Conservation (phyloP, 2,888 invertebrate genomes). For the Scaptomyza cyrtandrae region DNA sequence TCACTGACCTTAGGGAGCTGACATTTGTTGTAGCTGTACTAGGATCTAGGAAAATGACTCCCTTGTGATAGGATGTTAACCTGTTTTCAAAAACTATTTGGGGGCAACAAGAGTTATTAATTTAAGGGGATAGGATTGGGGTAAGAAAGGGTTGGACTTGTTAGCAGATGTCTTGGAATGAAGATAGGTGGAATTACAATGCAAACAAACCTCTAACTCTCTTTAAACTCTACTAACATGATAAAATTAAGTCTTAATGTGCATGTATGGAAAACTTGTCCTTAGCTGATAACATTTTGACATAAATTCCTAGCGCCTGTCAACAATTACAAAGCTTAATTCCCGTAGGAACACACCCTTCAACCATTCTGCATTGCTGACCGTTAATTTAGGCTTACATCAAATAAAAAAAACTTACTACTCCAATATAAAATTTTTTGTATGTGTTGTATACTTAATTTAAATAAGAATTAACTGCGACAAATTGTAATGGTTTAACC, state of each 20-base stretch:
- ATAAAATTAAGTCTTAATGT: too few relatives aligned
- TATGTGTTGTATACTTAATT: conserved; percentile 40
- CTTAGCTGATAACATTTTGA: conserved; percentile 7
- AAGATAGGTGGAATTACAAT: too few relatives aligned
- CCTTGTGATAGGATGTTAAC: conserved; percentile 11
- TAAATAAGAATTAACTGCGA: conserved; percentile 44
- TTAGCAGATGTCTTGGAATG: too few relatives aligned
- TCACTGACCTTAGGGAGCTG: conserved; percentile 55
- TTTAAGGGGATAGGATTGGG: too few relatives aligned
- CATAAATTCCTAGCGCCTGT: conserved; percentile 26
- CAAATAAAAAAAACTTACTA: conserved; percentile 3
- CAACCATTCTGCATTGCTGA: conserved; percentile 3
- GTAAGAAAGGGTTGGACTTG: too few relatives aligned
- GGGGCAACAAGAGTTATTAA: not conserved
- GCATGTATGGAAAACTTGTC: too few relatives aligned
- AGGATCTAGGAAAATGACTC: conserved; percentile 11
- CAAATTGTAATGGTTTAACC: conserved; percentile 49
- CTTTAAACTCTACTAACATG: too few relatives aligned
- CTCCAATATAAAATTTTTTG: conserved; percentile 18
- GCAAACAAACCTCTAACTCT: too few relatives aligned
- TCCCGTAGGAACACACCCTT: conserved; percentile 34
- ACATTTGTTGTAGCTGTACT: conserved; percentile 42
- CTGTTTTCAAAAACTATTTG: conserved; percentile 1
- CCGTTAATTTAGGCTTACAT: conserved; percentile 9
- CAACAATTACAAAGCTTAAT: conserved; percentile 16